Conservation (phyloP, 1,140 invertebrate species). For the Aethina tumida region DNA sequence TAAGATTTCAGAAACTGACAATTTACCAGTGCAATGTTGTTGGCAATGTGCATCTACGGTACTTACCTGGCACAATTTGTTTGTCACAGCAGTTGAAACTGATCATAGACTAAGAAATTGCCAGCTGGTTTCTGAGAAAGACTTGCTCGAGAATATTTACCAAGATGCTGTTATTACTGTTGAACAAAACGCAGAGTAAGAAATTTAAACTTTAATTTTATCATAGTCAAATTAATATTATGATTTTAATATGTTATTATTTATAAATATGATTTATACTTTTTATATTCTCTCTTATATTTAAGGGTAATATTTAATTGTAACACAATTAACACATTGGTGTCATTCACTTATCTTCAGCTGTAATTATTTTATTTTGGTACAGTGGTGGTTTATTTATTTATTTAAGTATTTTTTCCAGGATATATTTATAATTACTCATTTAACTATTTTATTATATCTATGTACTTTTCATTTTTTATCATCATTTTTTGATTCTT, state of each 20-base stretch:
- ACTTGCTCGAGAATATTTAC: conserved; percentile 9
- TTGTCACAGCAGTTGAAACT: conserved; percentile 44
- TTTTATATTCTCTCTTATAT: no score
- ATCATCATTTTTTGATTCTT: no score
- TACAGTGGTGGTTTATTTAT: no score
- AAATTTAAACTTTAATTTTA: conserved; percentile 10
- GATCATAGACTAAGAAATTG: conserved; percentile 39
- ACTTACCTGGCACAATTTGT: conserved; percentile 52
- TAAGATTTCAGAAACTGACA: conserved; percentile 45
- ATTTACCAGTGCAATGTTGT: conserved; percentile 49
- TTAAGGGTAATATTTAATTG: no score
- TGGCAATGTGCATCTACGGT: conserved; percentile 51
- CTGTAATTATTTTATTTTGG: no score
- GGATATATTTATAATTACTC: no score
- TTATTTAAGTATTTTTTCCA: no score
- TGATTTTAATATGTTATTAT: conserved; percentile 7
- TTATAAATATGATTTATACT: conserved; percentile 3
- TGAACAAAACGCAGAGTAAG: conserved; percentile 1
- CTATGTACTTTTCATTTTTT: no score
- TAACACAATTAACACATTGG: no score
- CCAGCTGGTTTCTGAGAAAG: conserved; percentile 18
- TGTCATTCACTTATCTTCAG: no score
- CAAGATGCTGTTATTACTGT: background rate
- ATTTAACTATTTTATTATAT: no score
- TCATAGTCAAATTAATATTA: background rate